Evolutionary conservation across 2,888 invertebrate genomes (phyloP), one percentile per base, ranked within the genome.

Genomic region (Neria commutata): DNA sequence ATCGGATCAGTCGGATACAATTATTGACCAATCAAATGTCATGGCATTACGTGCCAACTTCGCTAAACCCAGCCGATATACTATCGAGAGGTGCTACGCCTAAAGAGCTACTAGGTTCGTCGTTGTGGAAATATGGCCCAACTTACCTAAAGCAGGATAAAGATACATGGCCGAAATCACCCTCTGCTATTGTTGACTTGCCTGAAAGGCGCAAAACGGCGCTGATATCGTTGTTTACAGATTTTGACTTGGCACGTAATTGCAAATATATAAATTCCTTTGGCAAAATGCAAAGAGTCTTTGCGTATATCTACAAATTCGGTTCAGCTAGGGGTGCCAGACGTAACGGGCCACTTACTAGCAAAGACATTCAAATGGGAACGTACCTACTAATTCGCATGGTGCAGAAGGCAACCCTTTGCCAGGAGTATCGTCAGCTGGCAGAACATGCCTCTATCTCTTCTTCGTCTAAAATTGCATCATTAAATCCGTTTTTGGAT

Each of bases 71-170:
- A 14, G 54, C 50, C n/a, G 56, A 56, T 37, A 49, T 54, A 50
- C 34, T 60, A 34, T 49, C 62, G 14, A 59, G 61, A 56, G 58
- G 55, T 48, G 40, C 51, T 47, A 58, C 61, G 10, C 60, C 61
- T 29, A 54, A 50, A 16, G 60, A 55, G 10, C 51, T 65, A 14
- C 17, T 62, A 2, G 4, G 37, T 6, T 60, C 53, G 14, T 47
- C 42, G 14, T 29, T 61, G 6, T 62, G 61, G 64, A 53, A 10
- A 5, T 14, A 49, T 2, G 56, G 56, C 14, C 55, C 42, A 6
- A 6, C 17, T 10, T 49, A 42, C 10, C 29, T 56, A 23, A 17
- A 17, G 40, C n/a, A 33, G 17, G 37, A 54, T 33, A 10, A 24
- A 14, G 33, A 25, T 21, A 25, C 2, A 3, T 65, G 61, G 56